Conservation (phyloP, 2,113 vertebrate species). For the Thamnaconus septentrionalis region DNA sequence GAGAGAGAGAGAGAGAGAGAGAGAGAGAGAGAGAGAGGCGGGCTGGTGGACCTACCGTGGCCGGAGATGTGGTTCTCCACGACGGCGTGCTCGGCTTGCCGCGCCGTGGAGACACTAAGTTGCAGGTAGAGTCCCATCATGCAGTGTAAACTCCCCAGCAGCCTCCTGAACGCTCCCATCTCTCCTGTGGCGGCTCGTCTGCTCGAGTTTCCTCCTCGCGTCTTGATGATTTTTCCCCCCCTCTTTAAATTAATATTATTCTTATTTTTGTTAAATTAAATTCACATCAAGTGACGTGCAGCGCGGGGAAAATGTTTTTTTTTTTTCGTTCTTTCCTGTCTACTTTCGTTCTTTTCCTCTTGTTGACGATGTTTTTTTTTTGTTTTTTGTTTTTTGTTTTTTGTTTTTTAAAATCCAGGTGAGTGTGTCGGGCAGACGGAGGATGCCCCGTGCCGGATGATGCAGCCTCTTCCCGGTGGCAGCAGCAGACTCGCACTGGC, state of each 20-base stretch:
- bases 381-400: background rate
- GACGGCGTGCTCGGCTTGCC: conserved; percentile 78
- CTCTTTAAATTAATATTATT: too few species aligned
- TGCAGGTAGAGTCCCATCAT: conserved; percentile 89
- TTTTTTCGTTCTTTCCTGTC: background rate
- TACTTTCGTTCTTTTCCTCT: background rate
- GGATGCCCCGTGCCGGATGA: background rate
- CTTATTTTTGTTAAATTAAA: too few species aligned
- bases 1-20: too few species aligned
- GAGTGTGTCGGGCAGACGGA: conserved; percentile 12
- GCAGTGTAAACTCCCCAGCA: conserved; percentile 89
- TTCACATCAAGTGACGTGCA: conserved; percentile 67
- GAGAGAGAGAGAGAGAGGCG: background rate
- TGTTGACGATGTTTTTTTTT: background rate
- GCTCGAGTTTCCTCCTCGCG: conserved; percentile 36
- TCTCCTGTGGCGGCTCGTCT: conserved; percentile 55
- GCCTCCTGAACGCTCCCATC: conserved; percentile 85
- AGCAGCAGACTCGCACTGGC: conserved; percentile 36
- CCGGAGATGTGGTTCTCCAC: conserved; percentile 84
- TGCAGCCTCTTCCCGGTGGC: conserved; percentile 31
- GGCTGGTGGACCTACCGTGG: conserved; percentile 79
- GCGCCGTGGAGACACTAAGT: conserved; percentile 80
- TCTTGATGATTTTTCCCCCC: conserved; percentile 1
- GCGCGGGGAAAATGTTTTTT: background rate
- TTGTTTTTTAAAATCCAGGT: conserved; percentile 44